Base-by-base conservation (phyloP, 2,888 invertebrate species). In the Andrena dorsata region DNA sequence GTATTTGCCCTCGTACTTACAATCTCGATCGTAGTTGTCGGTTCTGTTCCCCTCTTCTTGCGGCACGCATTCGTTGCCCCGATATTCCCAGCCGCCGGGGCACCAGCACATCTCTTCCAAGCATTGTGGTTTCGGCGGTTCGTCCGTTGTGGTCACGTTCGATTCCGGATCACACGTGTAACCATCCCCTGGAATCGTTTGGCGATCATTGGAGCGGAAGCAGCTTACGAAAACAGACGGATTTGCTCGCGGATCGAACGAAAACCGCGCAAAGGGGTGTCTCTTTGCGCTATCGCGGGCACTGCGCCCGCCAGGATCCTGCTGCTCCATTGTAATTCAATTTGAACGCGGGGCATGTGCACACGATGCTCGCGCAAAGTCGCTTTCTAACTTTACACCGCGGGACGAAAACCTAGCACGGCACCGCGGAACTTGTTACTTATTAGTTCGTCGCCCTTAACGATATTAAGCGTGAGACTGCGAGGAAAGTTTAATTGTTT, bases 31-130 rank as follows among this genome's bases (percentile, higher is more conserved):
- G 35, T 85, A 78, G 16, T 76, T 86, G 7, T 70, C 60, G 23
- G 86, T 82, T 4, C 74, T 82, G 0, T 75, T 63, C 10, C 82
- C 82, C 5, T 88, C 89, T 10, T 89, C 88, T 41, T 86, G 86
- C 76, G 80, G 87, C 30, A 92, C 79, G 77, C 93, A 93, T 49
- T 82, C 84, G 69, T 90, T 87, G 47, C 91, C 88, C 23, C 76
- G 85, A 51, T 92, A 91, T 68, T 93, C 91, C 93, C 95, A 96
- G 20, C 95, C 96, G 41, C 89, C 85, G 4, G 95, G 95, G 92
- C 97, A 97, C 94, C 95, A 95, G 90, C 97, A 97, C 76, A 93
- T 89, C 32, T 93, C 94, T 2, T 93, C 81, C 2, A 94, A 83
- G 89, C 95, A 95, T 63, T 91, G 90, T 2, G 93, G 93, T 78